A percentile compares a stretch with the other conserved stretches of the same genome.
These are phyloP conservation scores for Opisthograptis luteolata DNA, from an alignment of 2,888 invertebrate genomes.

Conservation along the genomic window DNA sequence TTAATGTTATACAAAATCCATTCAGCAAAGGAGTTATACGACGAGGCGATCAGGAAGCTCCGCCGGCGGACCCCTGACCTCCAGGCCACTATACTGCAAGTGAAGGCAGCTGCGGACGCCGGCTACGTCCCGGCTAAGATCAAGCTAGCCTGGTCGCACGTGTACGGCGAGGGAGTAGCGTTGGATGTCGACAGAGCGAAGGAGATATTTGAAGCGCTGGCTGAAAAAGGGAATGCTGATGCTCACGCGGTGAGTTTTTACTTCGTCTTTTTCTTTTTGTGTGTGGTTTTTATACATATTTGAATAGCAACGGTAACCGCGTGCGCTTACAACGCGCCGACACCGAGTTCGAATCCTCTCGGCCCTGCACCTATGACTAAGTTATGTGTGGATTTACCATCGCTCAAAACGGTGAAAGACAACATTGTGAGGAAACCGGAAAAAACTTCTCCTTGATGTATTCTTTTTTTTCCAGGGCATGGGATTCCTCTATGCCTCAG, in stretches of 20 bases:
- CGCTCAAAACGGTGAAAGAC: too few species aligned
- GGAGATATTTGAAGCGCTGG: constrained; percentile 90
- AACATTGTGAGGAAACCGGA: too few species aligned
- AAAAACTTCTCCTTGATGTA: too few species aligned
- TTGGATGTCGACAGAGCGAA: constrained; percentile 91
- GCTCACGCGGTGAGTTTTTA: constrained; percentile 91
- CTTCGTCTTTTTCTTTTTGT: background rate
- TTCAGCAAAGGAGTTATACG: constrained; percentile 90
- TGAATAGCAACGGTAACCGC: too few species aligned
- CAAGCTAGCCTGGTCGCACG: constrained; percentile 93
- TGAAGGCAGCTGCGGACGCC: constrained; percentile 91
- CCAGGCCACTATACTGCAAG: constrained; percentile 88
- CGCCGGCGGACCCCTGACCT: constrained; percentile 90
- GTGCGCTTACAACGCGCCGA: too few species aligned
- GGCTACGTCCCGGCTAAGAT: constrained; percentile 93
- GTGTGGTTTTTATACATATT: too few species aligned
- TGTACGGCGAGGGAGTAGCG: constrained; percentile 92
- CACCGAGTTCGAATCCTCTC: too few species aligned
- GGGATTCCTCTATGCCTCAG: constrained; percentile 94
- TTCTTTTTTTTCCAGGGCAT: constrained; percentile 86
- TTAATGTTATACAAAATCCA: constrained; percentile 31
- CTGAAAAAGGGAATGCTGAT: constrained; percentile 91
- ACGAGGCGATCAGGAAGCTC: constrained; percentile 87
- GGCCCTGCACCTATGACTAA: too few species aligned
- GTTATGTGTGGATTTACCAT: too few species aligned